Conservation (phyloP, 2,888 invertebrate species). For the Drosophila sordidula region DNA sequence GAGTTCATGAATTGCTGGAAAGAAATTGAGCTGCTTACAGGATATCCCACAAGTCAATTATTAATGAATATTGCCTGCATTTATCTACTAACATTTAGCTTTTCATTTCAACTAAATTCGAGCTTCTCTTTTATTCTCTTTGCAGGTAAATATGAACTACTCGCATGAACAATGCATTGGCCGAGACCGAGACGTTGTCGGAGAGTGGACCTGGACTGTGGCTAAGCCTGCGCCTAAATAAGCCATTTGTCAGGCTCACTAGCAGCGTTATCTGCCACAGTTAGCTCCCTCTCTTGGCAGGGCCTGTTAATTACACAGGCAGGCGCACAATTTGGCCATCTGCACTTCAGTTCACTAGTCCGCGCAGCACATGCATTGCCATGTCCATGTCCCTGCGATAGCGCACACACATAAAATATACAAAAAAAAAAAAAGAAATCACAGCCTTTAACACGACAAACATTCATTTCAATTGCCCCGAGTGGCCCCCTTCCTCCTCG, state of each 20-base stretch:
- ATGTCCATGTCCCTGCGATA: constrained; percentile 26
- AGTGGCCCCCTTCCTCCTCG: constrained; percentile 34
- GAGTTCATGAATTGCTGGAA: no score
- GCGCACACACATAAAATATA: neutral
- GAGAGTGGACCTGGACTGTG: neutral
- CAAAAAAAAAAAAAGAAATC: constrained; percentile 49
- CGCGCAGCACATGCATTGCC: constrained; percentile 34
- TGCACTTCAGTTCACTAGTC: constrained; percentile 49
- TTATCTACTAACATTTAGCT: neutral
- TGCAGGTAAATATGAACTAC: constrained; percentile 48
- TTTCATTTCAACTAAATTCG: constrained; percentile 22
- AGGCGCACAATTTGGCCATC: constrained; percentile 46
- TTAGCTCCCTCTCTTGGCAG: neutral
- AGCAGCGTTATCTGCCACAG: constrained; percentile 30
- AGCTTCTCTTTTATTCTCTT: constrained; percentile 31
- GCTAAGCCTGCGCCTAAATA: constrained; percentile 64
- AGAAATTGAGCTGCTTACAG: neutral
- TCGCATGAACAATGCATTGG: constrained; percentile 7
- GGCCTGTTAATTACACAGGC: constrained; percentile 68
- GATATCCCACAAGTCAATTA: neutral
- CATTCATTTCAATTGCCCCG: constrained; percentile 73
- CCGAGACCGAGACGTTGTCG: neutral
- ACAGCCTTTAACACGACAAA: constrained; percentile 73
- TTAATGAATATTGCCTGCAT: neutral
- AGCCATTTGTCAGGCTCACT: constrained; percentile 73